A percentile compares a stretch with the other conserved stretches of the same genome.
These are phyloP conservation scores for Pseudorasbora parva DNA, from an alignment of 2,113 vertebrate species.

Conservation along the genomic window DNA sequence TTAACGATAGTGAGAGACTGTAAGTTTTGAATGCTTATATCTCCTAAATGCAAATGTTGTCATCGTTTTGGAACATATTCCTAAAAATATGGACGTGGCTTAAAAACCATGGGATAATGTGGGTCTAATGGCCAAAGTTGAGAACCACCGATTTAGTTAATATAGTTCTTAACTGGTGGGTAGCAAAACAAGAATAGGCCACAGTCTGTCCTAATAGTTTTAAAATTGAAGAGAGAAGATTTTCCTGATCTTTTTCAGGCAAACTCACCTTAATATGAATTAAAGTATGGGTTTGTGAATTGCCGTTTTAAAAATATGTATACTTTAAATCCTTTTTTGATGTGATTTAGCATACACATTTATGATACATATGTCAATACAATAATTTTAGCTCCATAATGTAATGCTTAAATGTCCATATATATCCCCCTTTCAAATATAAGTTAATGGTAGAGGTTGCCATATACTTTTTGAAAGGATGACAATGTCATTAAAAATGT, in stretches of 20 bases:
- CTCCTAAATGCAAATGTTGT: too few relatives aligned
- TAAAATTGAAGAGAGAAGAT: neutral
- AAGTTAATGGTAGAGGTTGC: neutral
- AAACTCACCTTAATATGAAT: neutral
- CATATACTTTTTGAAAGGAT: neutral
- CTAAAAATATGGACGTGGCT: too few relatives aligned
- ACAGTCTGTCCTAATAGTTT: neutral
- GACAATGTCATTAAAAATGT: neutral
- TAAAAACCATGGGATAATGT: too few relatives aligned
- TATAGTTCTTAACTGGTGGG: neutral
- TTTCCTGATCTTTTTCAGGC: neutral
- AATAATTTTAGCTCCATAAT: neutral
- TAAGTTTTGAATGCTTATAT: too few relatives aligned
- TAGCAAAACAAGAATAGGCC: neutral
- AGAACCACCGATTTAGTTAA: too few relatives aligned
- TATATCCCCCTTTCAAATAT: neutral
- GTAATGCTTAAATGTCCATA: neutral
- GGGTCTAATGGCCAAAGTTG: too few relatives aligned
- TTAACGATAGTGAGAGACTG: too few relatives aligned
- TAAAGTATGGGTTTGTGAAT: too few relatives aligned
- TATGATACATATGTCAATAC: neutral
- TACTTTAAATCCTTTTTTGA: too few relatives aligned
- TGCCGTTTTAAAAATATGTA: too few relatives aligned
- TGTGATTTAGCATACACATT: too few relatives aligned
- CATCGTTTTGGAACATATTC: too few relatives aligned